Evolutionary conservation across 2,797 vertebrate genomes (phyloP).

Genomic region (Chlorospingus semifuscus): DNA sequence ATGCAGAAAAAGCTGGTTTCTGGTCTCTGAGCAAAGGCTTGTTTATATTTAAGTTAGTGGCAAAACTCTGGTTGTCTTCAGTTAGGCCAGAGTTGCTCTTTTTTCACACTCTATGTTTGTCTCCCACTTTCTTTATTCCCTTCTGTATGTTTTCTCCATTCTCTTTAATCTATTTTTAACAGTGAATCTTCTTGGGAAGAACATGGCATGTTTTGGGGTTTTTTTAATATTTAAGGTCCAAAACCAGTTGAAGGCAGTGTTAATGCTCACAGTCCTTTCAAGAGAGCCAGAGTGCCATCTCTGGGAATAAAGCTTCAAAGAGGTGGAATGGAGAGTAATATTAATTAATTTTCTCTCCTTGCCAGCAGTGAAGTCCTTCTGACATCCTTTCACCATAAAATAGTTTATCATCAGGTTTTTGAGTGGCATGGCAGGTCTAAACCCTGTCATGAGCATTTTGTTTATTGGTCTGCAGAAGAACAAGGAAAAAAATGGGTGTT

Average conservation of each 20-base stretch:
- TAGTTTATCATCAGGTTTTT: not conserved
- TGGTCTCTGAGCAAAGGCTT: not conserved
- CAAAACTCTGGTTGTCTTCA: conserved; percentile 14
- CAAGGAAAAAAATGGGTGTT: not conserved
- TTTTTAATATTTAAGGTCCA: conserved; percentile 35
- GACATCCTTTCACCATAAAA: not conserved
- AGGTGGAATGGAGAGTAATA: not conserved
- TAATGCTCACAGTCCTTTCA: not conserved
- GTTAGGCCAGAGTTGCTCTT: not conserved
- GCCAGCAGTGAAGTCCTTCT: not conserved
- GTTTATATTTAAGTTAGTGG: conserved; percentile 6
- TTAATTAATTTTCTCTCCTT: not conserved
- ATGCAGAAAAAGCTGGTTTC: not conserved
- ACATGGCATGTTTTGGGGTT: not conserved
- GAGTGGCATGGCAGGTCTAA: not conserved
- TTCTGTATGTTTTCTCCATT: conserved; percentile 2
- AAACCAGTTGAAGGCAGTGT: not conserved
- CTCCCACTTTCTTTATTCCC: not conserved
- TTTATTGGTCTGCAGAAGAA: not conserved
- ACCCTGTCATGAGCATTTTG: not conserved
- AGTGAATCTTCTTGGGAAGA: conserved; percentile 4
- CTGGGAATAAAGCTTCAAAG: conserved; percentile 10
- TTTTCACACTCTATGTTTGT: not conserved
- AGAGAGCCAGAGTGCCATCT: not conserved
- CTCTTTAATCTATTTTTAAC: conserved; percentile 52